A percentile compares a stretch with the other conserved stretches of the same genome.
phyloP scores from a whole-genome alignment of 2,888 invertebrate genomes.

The Hermaeophaga mercurialis region DNA sequence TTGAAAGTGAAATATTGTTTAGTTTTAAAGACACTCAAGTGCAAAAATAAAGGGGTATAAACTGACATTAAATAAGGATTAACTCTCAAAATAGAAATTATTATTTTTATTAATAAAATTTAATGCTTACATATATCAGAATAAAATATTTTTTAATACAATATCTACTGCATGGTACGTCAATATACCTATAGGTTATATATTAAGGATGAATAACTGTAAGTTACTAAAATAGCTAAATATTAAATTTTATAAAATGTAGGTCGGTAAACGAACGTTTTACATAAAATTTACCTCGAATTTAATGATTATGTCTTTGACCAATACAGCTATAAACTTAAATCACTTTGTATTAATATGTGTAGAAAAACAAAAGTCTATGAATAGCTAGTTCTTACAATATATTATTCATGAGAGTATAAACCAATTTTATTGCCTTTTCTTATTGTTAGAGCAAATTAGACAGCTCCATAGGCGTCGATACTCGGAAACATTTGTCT shows the following conservation, averaged over 20 bases:
- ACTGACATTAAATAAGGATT: not conserved
- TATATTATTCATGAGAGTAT: slow-evolving; percentile 21
- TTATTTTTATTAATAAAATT: too few species aligned
- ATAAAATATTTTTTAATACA: too few species aligned
- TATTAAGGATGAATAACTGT: too few species aligned
- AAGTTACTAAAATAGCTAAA: slow-evolving; percentile 4
- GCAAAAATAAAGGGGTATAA: too few species aligned
- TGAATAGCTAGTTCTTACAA: slow-evolving; percentile 13
- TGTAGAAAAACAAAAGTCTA: slow-evolving; percentile 8
- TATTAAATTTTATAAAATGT: slow-evolving; percentile 9
- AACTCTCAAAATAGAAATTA: not conserved
- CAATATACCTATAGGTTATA: too few species aligned
- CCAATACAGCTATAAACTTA: slow-evolving; percentile 15
- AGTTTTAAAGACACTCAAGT: too few species aligned
- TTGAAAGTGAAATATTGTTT: too few species aligned
- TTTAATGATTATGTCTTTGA: slow-evolving; percentile 16
- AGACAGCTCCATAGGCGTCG: slow-evolving; percentile 10
- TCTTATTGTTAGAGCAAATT: slow-evolving; percentile 20
- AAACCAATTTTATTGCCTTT: slow-evolving; percentile 19
- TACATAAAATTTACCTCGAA: slow-evolving; percentile 9
- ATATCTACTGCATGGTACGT: too few species aligned
- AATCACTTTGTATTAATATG: slow-evolving; percentile 23
- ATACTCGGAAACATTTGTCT: too few species aligned
- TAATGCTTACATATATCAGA: too few species aligned
- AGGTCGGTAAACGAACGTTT: slow-evolving; percentile 5